Percentiles rank a stretch among this genome's conserved stretches.
Conservation (phyloP, 2,797 vertebrate genomes). For the Australoheros facetus region DNA sequence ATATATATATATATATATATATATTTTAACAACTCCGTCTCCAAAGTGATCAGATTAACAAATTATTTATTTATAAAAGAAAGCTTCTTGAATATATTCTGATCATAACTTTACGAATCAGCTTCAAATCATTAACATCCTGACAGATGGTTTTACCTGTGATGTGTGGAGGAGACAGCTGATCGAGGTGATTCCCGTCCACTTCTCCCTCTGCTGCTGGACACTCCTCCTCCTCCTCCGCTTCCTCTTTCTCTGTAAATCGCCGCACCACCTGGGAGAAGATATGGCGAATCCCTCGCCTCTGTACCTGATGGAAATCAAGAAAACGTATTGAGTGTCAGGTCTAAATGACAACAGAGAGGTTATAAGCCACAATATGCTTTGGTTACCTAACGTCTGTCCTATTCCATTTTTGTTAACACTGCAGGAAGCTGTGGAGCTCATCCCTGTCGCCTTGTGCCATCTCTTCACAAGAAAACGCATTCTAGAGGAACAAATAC, state of each 20-base stretch:
- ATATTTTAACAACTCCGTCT: not conserved
- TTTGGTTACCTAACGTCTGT: slow-evolving; percentile 81
- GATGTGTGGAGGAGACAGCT: slow-evolving; percentile 78
- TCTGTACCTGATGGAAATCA: slow-evolving; percentile 80
- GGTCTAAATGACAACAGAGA: not conserved
- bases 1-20: too few species aligned
- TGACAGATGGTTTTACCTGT: slow-evolving; percentile 74
- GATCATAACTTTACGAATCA: not conserved
- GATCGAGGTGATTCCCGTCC: slow-evolving; percentile 87
- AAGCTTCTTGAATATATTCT: not conserved
- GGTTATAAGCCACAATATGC: not conserved
- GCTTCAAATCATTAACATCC: not conserved
- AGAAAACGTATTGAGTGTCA: not conserved
- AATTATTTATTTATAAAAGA: too few species aligned
- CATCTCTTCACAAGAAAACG: slow-evolving; percentile 94
- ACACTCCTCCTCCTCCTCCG: slow-evolving; percentile 80
- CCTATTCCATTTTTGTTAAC: slow-evolving; percentile 85
- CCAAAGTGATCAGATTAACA: not conserved
- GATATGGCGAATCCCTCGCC: slow-evolving; percentile 84
- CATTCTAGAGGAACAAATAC: slow-evolving; percentile 83
- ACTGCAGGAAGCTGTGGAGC: slow-evolving; percentile 51
- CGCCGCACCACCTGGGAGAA: slow-evolving; percentile 84
- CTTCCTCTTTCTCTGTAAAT: slow-evolving; percentile 86
- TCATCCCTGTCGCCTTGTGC: slow-evolving; percentile 87
- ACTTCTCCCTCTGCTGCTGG: slow-evolving; percentile 83